Evolutionary conservation across 2,888 invertebrate genomes (phyloP).

Genomic region (Blastobasis adustella): DNA sequence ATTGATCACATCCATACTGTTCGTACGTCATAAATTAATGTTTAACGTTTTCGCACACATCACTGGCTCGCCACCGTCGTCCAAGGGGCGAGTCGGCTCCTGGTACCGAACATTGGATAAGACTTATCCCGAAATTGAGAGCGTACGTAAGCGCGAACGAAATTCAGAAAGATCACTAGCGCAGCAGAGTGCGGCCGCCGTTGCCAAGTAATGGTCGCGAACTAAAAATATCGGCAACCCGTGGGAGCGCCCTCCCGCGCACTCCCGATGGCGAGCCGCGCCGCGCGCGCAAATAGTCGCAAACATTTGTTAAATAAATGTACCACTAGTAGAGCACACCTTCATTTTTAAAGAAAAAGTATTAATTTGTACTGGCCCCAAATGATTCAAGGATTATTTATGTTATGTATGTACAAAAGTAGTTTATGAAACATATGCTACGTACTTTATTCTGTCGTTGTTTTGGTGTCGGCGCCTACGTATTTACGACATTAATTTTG

Average conservation of each 20-base stretch:
- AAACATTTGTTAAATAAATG: slow-evolving; percentile 32
- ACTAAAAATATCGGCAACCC: slow-evolving; percentile 80
- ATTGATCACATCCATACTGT: slow-evolving; percentile 48
- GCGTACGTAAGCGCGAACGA: slow-evolving; percentile 61
- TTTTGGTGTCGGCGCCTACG: slow-evolving; percentile 4
- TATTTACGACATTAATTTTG: slow-evolving; percentile 12
- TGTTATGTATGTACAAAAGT: no score
- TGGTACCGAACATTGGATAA: slow-evolving; percentile 50
- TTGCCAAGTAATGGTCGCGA: slow-evolving; percentile 79
- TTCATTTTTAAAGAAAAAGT: no score
- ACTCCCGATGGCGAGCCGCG: slow-evolving; percentile 51
- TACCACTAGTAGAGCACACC: no score
- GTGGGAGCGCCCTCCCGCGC: slow-evolving; percentile 76
- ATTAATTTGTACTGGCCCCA: no score
- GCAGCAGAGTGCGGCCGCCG: slow-evolving; percentile 70
- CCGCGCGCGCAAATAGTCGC: slow-evolving; percentile 66
- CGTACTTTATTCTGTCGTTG: no score
- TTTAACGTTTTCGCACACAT: slow-evolving; percentile 3
- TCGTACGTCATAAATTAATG: slow-evolving; percentile 49
- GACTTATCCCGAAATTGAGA: slow-evolving; percentile 59
- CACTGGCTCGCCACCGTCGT: slow-evolving; percentile 10
- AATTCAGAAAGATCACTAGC: slow-evolving; percentile 71
- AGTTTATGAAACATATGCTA: no score
- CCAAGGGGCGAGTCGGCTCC: slow-evolving; percentile 32
- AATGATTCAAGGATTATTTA: no score